Evolutionary conservation across 2,113 vertebrate species (phyloP), one percentile per base, ranked within the genome.

Genomic region (Cyanoderma ruficeps): DNA sequence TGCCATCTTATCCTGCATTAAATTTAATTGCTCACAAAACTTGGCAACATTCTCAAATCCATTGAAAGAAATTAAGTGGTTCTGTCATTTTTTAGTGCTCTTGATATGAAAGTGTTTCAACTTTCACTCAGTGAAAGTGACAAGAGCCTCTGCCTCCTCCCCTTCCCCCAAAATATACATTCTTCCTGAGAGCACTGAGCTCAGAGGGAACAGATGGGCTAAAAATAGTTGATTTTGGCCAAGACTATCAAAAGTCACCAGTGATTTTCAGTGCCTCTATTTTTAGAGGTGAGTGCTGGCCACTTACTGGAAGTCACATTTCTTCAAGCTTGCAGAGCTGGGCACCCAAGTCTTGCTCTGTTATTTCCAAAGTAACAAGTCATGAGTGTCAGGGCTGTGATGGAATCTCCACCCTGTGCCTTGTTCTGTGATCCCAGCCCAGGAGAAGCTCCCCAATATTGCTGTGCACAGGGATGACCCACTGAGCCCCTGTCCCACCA

Each of bases 41-140:
- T 71, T 96, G 95, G 94, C 93, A 97, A 90, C 60, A 16, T 65
- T 92, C 81, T 96, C 80, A 69, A 47, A 77, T 55, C 63, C 96
- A 91, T 94, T 97, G 97, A 95, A 94, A 97, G 93, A 95, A 96
- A 97, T 97, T 88, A 96, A 97, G 91, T 95, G 92, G 77, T 93
- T 94, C 91, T 97, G 93, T 96, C 89, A 87, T 80, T 89, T 95
- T 95, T 94, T 94, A 96, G 87, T 7, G 5, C 61, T 95, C 86
- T 87, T 94, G 95, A 96, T 97, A 96, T 86, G 93, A 83, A 96
- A 94, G 83, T 80, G 83, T 90, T 95, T 95, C 95, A 92, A 35
- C 70, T 93, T 91, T 84, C 77, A 83, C 37, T 87, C 80, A 55
- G 44, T 71, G n/a, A 17, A 81, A 47, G 52, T 27, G 89, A 94